Percentiles rank a stretch among this genome's conserved stretches.
phyloP scores from a whole-genome alignment of 2,113 vertebrate genomes.

The Tichodroma muraria region DNA sequence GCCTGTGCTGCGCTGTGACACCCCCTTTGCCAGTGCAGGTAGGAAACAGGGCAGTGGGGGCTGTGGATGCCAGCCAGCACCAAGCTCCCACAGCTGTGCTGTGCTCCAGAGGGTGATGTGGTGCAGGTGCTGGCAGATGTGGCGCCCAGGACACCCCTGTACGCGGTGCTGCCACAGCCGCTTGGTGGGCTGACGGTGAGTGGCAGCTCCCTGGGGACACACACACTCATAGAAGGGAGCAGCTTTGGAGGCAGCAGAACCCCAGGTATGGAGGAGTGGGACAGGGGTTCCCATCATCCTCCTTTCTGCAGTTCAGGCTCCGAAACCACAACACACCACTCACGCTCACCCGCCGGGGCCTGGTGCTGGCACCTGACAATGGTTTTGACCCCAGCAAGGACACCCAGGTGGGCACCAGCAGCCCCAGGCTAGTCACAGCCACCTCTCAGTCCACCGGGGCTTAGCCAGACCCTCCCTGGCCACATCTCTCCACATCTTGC shows the following conservation, averaged over 20 bases:
- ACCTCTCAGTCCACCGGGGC: not conserved
- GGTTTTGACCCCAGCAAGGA: conserved; percentile 58
- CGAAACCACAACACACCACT: conserved; percentile 32
- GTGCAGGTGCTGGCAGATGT: conserved; percentile 58
- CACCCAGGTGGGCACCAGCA: conserved; percentile 39
- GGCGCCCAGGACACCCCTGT: conserved; percentile 23
- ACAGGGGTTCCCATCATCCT: not conserved
- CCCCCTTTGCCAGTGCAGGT: conserved; percentile 55
- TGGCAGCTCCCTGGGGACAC: accelerated
- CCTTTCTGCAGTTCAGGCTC: conserved; percentile 51
- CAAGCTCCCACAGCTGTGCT: not conserved
- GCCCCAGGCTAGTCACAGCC: not conserved
- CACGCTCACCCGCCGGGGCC: conserved; percentile 34
- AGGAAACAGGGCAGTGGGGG: not conserved
- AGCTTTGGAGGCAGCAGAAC: not conserved
- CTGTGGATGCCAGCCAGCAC: not conserved
- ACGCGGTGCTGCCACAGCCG: not conserved
- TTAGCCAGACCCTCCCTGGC: not conserved
- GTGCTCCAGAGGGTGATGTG: conserved; percentile 13
- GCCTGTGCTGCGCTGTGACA: not conserved
- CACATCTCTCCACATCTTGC: accelerated
- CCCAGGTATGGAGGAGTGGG: accelerated
- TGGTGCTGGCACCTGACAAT: conserved; percentile 32
- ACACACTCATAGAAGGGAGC: not conserved
- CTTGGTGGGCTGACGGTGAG: conserved; percentile 36